phyloP scores from a whole-genome alignment of 2,888 invertebrate species.

The Rugalucina vietnamica region DNA sequence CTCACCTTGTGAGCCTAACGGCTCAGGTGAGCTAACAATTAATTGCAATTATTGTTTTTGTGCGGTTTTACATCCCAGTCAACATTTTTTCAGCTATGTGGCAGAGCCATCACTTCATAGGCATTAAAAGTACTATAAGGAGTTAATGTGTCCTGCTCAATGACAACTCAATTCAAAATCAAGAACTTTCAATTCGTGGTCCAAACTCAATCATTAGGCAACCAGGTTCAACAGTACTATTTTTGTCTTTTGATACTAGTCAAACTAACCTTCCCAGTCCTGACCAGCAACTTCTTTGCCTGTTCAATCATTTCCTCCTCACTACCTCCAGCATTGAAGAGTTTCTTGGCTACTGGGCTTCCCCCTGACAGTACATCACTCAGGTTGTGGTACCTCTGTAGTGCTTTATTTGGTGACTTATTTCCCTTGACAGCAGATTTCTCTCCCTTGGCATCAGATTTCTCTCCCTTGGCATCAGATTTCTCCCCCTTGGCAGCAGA shows the following conservation, averaged over 20 bases:
- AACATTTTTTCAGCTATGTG: too few relatives aligned
- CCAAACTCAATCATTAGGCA: too few relatives aligned
- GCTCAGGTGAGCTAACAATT: too few relatives aligned
- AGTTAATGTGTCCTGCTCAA: too few relatives aligned
- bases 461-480: not conserved
- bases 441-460: not conserved
- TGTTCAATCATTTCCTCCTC: slow-evolving; percentile 38
- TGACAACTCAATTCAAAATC: too few relatives aligned
- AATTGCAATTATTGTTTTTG: too few relatives aligned
- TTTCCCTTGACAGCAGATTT: not conserved
- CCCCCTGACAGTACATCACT: slow-evolving; percentile 65
- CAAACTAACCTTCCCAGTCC: slow-evolving; percentile 82
- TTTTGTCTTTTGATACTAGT: not conserved
- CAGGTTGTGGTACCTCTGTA: slow-evolving; percentile 62
- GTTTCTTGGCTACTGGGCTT: slow-evolving; percentile 65
- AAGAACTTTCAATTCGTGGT: too few relatives aligned
- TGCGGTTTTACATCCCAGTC: too few relatives aligned
- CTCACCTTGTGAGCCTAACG: too few relatives aligned
- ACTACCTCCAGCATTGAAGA: slow-evolving; percentile 53
- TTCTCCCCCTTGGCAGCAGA: not conserved
- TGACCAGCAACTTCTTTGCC: slow-evolving; percentile 81
- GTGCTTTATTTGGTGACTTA: not conserved
- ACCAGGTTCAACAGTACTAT: too few relatives aligned
- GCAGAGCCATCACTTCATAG: too few relatives aligned
- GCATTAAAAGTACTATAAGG: too few relatives aligned